Evolutionary conservation across 2,797 vertebrate species (phyloP).

Genomic region (Macropus fuliginosus): DNA sequence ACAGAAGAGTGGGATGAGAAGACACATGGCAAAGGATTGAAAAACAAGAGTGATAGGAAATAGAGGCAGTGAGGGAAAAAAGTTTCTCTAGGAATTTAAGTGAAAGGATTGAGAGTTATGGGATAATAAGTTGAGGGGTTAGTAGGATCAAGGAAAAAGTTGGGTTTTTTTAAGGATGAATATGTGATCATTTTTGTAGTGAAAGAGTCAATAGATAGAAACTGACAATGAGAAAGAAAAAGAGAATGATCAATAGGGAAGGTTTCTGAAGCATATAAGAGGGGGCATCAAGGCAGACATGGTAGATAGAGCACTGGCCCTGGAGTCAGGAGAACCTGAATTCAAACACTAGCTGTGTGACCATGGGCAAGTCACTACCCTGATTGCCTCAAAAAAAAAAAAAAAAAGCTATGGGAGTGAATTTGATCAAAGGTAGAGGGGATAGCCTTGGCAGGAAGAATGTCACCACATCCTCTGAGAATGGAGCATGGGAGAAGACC

Average conservation of each 20-base stretch:
- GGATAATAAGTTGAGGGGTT: not conserved
- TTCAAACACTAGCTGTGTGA: no score
- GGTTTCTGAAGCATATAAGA: not conserved
- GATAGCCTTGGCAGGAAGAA: not conserved
- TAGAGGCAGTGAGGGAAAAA: not conserved
- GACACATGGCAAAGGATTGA: not conserved
- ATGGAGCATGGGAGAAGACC: not conserved
- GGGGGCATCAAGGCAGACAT: no score
- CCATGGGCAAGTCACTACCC: no score
- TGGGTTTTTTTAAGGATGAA: not conserved
- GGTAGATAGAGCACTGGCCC: no score
- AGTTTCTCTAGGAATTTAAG: not conserved
- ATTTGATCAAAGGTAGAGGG: no score
- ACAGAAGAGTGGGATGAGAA: not conserved
- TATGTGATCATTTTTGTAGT: not conserved
- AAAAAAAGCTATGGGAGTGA: no score
- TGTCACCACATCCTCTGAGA: not conserved
- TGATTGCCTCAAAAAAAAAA: no score
- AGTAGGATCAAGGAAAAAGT: not conserved
- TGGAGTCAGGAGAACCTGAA: no score
- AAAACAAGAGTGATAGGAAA: not conserved
- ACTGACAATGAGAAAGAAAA: not conserved
- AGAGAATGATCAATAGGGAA: not conserved
- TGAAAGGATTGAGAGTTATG: not conserved
- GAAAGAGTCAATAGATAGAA: not conserved